Base-by-base conservation (phyloP, 1,140 invertebrate genomes). In the Octopus sinensis region DNA sequence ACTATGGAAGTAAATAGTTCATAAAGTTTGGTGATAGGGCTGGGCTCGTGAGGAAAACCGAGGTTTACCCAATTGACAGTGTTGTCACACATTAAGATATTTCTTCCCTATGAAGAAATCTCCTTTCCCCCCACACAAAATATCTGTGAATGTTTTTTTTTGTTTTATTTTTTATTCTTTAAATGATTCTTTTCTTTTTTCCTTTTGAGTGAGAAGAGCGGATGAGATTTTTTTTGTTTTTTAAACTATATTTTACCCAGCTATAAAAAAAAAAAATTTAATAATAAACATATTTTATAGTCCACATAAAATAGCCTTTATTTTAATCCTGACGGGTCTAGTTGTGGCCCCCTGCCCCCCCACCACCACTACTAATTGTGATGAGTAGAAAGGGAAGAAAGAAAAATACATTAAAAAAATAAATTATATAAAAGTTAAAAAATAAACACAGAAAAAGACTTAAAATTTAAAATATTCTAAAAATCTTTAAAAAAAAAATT, bases 191-290 rank as follows among this genome's bases (percentile, higher is more conserved):
- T 43, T 43, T 78, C 71, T 78, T 79, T 62, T 76, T 81, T 81
- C 54, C 13, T 71, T 75, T 76, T 13, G 80, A 68, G 68, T 81
- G 75, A 82, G 76, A 79, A 78, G 75, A 76, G 56, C 54, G 68
- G 79, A 75, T 83, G 77, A 79, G 56, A 54, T 82, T 84, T 81
- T 82, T 54, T 82, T 84, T 81, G 80, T 43, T 54, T 82, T 85
- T 85, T 80, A 82, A 82, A 82, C 83, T 82, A 82, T 84, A 84
- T 86, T 86, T 86, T 84, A 86, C 81, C 84, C 83, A 81, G 78
- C 82, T 82, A 81, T 62, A 81, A 43, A 43, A 43, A 43, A 43
- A 43, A 43, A 43, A 2, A 43, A 1, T 43, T 43, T 43, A 43
- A 43, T 43, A 43, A 43, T 43, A 43, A 82, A 80, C 81, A 84